Evolutionary conservation across 2,113 vertebrate species (phyloP).

Genomic region (Pollachius pollachius): DNA sequence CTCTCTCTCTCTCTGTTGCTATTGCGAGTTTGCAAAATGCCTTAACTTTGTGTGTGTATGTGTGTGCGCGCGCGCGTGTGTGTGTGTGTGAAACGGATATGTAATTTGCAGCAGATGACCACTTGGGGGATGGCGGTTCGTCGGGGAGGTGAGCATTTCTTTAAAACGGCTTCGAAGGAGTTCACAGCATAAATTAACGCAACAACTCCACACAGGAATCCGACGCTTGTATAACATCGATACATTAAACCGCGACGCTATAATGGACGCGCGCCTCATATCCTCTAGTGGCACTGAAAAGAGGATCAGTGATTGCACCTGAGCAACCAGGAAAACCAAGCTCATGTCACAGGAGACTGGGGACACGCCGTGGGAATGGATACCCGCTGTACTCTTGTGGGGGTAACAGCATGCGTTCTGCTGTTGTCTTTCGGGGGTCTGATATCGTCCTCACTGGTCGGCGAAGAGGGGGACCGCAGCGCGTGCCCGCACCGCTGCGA

Average conservation of each 20-base stretch:
- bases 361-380: conserved; percentile 46
- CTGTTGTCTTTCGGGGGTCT: conserved; percentile 57
- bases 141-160: conserved; percentile 49
- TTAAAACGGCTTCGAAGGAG: conserved; percentile 36
- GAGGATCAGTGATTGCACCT: no score
- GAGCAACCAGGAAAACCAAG: no score
- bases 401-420: conserved; percentile 58
- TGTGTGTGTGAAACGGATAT: conserved; percentile 36
- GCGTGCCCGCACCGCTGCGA: conserved; percentile 90
- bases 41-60: background rate
- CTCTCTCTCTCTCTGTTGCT: background rate
- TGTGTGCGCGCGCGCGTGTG: conserved; percentile 4
- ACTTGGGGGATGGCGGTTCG: conserved; percentile 61
- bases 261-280: no score
- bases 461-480: conserved; percentile 33
- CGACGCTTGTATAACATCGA: no score
- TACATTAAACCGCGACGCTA: no score
- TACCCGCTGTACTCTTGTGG: conserved; percentile 25
- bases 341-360: background rate
- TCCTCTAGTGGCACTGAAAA: no score
- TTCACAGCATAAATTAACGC: conserved; percentile 31
- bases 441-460: conserved; percentile 40
- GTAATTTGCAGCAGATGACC: conserved; percentile 78
- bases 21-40: no score
- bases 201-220: no score